A percentile compares a stretch with the other conserved stretches of the same genome.
phyloP scores from a whole-genome alignment of 2,888 invertebrate species.

The Lithophane ornitopus region DNA sequence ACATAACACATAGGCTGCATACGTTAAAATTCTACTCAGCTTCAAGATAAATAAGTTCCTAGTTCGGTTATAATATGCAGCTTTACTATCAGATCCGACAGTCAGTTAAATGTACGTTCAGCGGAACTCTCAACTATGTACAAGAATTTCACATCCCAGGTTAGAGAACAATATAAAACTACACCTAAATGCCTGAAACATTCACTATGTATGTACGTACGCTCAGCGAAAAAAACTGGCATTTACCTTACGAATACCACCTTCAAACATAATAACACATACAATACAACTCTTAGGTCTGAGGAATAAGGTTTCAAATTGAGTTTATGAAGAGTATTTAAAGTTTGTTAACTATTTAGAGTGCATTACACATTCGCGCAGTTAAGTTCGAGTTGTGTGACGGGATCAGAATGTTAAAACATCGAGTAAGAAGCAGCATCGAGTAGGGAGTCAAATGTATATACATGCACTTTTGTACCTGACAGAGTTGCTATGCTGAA shows the following conservation, averaged over 20 bases:
- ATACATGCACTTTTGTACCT: constrained; percentile 66
- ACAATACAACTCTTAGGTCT: constrained; percentile 28
- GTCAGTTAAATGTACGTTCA: constrained; percentile 23
- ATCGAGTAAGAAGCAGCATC: constrained; percentile 48
- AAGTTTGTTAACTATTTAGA: constrained; percentile 67
- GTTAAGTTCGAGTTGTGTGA: constrained; percentile 76
- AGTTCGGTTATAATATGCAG: background rate
- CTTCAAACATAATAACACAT: constrained; percentile 41
- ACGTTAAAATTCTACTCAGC: background rate
- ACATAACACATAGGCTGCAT: background rate
- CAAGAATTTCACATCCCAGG: constrained; percentile 60
- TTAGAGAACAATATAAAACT: constrained; percentile 71
- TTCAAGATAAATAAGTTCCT: constrained; percentile 16
- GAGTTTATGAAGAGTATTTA: background rate
- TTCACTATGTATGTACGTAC: constrained; percentile 64
- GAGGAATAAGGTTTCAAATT: constrained; percentile 51
- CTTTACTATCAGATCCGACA: constrained; percentile 17
- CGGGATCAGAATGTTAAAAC: constrained; percentile 74
- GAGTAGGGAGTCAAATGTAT: constrained; percentile 50
- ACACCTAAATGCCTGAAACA: constrained; percentile 72
- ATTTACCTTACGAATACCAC: constrained; percentile 66
- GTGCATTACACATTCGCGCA: constrained; percentile 79
- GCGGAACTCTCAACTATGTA: constrained; percentile 25
- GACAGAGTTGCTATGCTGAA: constrained; percentile 47
- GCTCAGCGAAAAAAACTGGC: constrained; percentile 71